Evolutionary conservation across 2,113 vertebrate species (phyloP), one percentile per base, ranked within the genome.

Genomic region (Marmota flaviventris): DNA sequence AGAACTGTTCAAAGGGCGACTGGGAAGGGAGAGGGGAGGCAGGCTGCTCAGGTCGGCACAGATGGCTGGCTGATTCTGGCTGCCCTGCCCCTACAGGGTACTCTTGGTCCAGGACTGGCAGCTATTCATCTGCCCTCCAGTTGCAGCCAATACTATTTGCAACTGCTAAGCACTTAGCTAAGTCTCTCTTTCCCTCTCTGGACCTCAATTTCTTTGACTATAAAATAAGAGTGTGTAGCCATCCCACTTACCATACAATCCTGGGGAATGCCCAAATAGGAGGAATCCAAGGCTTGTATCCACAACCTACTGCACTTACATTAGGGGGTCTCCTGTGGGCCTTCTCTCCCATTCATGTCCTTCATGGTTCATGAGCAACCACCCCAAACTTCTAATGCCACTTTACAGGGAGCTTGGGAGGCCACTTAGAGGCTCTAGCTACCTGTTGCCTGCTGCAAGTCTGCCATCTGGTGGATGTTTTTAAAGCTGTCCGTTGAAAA

Each of bases 391-490:
- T 70, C 61, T 24, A 48, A 65, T 32, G 8, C 51, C 48, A 18
- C 61, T 37, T 45, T 32, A 11, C 34, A 85, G 45, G 67, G 72
- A 8, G 4, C 22, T 14, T 22, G 65, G 11, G 73, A 27, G 25
- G n/a, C n/a, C 1, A 0, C 4, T 45, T 5, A 18, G 37, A 32
- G 39, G 42, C 81, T 48, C 75, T 63, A 61, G 39, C 58, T 81
- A 67, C n/a, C 37, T 32, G 18, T 29, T 69, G 63, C 32, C 89
- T 94, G 78, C 69, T 82, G 61, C 93, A 95, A 73, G 73, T 53
- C 56, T 8, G 97, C 96, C 97, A 91, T 58, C 96, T 97, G 96
- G 93, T 96, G 96, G 96, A 63, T 70, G 12, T 34, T 92, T 94
- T 70, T 72, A 58, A 75, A 90, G 63, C 56, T 79, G 65, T 42